These are phyloP conservation scores for Mustela nigripes DNA, from an alignment of 2,113 vertebrate species.

Conservation along the genomic window DNA sequence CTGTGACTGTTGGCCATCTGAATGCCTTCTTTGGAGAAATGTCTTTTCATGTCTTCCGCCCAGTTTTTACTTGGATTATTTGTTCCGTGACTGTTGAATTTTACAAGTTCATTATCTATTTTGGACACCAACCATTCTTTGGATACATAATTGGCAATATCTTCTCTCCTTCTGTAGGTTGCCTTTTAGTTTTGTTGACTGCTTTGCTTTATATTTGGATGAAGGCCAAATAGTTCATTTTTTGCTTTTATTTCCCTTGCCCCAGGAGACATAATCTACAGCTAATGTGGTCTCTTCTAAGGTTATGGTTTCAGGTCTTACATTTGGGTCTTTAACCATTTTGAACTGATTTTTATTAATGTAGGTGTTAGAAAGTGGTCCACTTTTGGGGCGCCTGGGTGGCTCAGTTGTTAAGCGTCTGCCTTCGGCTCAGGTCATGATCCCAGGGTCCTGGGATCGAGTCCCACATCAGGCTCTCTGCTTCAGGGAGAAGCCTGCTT, in stretches of 20 bases:
- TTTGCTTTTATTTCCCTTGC: background rate
- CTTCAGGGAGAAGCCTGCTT: too few species aligned
- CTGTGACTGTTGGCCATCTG: background rate
- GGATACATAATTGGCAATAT: background rate
- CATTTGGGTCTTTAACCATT: background rate
- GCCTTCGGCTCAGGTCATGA: too few species aligned
- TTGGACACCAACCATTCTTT: background rate
- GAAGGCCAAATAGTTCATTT: background rate
- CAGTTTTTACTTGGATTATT: background rate
- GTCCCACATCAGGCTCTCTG: too few species aligned
- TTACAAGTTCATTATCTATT: background rate
- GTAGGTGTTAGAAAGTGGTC: background rate
- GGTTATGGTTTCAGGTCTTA: background rate
- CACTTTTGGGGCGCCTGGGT: background rate
- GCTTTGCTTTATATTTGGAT: background rate
- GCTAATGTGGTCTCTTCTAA: background rate
- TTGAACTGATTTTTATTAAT: background rate
- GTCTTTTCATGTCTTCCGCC: background rate
- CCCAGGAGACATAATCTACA: background rate
- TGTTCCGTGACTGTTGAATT: background rate
- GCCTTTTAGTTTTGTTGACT: background rate
- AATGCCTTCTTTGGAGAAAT: background rate
- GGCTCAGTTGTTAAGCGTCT: too few species aligned
- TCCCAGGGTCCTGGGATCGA: too few species aligned
- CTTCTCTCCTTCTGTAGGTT: background rate